Evolutionary conservation across 2,797 vertebrate species (phyloP).

Genomic region (Holocentrus rufus): DNA sequence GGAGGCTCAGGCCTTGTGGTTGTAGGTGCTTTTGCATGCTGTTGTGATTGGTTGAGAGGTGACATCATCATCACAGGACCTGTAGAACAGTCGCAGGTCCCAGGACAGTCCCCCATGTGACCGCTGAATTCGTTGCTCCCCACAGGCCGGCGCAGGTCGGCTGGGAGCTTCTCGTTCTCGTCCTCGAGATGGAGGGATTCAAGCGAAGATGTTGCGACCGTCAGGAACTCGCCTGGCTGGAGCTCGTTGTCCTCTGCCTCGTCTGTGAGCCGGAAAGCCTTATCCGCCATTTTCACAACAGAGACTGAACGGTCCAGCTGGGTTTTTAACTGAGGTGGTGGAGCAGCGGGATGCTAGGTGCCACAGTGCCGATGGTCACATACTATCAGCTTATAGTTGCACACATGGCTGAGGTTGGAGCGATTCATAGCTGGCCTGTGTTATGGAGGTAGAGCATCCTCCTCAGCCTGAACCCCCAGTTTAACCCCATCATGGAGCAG

Average conservation of each 20-base stretch:
- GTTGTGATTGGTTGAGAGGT: constrained; percentile 77
- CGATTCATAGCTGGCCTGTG: constrained; percentile 70
- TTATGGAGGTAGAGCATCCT: constrained; percentile 61
- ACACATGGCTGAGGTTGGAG: constrained; percentile 63
- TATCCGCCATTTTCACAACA: constrained; percentile 73
- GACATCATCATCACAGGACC: constrained; percentile 80
- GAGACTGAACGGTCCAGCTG: constrained; percentile 49
- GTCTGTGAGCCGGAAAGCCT: constrained; percentile 81
- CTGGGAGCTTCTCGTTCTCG: constrained; percentile 78
- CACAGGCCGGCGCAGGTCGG: constrained; percentile 82
- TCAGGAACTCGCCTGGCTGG: constrained; percentile 80
- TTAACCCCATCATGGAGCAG: constrained; percentile 48
- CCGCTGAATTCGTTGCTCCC: constrained; percentile 82
- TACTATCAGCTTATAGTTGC: constrained; percentile 70
- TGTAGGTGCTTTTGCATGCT: constrained; percentile 77
- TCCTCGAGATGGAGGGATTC: constrained; percentile 86
- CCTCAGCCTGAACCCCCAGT: constrained; percentile 30
- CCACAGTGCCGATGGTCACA: constrained; percentile 62
- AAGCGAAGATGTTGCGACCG: constrained; percentile 82
- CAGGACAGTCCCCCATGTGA: constrained; percentile 85
- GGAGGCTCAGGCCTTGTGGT: constrained; percentile 70
- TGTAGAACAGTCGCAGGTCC: constrained; percentile 82
- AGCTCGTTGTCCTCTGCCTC: constrained; percentile 76
- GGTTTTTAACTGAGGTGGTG: constrained; percentile 54
- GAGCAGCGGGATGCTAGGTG: constrained; percentile 53